phyloP scores from a whole-genome alignment of 2,888 invertebrate species.

The Tetheella fluctuosa region DNA sequence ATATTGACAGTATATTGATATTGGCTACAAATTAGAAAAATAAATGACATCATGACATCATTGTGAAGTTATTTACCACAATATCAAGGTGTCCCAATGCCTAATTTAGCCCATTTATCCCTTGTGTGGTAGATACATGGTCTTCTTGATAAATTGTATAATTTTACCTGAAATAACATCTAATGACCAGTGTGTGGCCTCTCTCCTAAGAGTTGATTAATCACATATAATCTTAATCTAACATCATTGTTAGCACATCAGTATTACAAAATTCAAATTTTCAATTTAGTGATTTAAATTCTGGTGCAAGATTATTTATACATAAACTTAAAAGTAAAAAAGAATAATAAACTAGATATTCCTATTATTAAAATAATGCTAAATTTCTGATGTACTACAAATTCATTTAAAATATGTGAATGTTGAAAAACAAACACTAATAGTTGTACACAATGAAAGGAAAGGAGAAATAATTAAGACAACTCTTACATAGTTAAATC shows the following conservation, averaged over 20 bases:
- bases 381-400: constrained; percentile 36
- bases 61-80: constrained; percentile 65
- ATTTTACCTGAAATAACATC: constrained; percentile 73
- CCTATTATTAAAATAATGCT: constrained; percentile 38
- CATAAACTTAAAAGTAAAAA: constrained; percentile 24
- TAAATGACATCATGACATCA: constrained; percentile 46
- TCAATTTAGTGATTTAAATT: constrained; percentile 5
- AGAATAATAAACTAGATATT: constrained; percentile 37
- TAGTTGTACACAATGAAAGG: constrained; percentile 26
- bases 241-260: constrained; percentile 21
- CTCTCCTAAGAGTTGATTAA: constrained; percentile 49
- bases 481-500: constrained; percentile 45
- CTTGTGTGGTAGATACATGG: constrained; percentile 58
- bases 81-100: constrained; percentile 64
- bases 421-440: constrained; percentile 22
- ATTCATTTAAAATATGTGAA: constrained; percentile 35
- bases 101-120: constrained; percentile 72
- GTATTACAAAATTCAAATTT: constrained; percentile 10
- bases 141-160: constrained; percentile 59
- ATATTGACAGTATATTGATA: constrained; percentile 16
- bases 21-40: constrained; percentile 26
- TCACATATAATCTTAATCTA: constrained; percentile 40
- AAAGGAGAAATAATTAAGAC: constrained; percentile 33
- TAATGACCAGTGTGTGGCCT: constrained; percentile 52
- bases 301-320: not conserved